Base-by-base conservation (phyloP, 2,888 invertebrate genomes). In the Petrolisthes manimaculis region DNA sequence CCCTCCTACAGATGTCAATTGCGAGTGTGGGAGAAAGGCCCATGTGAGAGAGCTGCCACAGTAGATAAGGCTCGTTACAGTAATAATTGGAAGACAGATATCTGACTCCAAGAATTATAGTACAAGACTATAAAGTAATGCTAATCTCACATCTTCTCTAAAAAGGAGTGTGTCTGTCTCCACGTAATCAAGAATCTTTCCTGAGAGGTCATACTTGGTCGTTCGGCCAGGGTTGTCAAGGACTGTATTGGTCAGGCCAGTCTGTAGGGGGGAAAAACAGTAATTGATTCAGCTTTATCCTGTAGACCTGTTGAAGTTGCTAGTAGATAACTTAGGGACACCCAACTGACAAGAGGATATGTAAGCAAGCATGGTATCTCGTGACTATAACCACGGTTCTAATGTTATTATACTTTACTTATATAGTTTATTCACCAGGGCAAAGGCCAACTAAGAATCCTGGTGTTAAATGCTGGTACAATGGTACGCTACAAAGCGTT, bases 211-310 rank as follows among this genome's bases (percentile, higher is more conserved):
- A 91, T 95, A 94, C 92, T 96, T 95, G 4, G 95, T 95, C 90
- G 96, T 94, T 92, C 96, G 95, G 91, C 96, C 96, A 6, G 99
- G 99, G 94, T 99, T 99, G 93, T 99, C 99, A 90, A 97, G 93
- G 55, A 96, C 96, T 51, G 98, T 98, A 92, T 97, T 98, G 92
- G 97, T 96, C 61, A 99, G 93, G 0, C 97, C 96, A 14, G 97
- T 98, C 95, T 96, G 93, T 87, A 69, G 67, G 86, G 53, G 85
- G 81, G 84, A 21, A 21, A 53, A 56, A 88, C 51, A 84, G 12
- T 85, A 14, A 74, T 6, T 14, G 14, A n/a, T 21, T 83, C 54
- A 51, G 74, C 69, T 55, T 37, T 37, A 37, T 37, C 37, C 0
- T 6, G 24, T 18, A 5, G 24, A 21, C 21, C 6, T 21, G 18